phyloP scores from a whole-genome alignment of 2,113 vertebrate genomes.

The Origma solitaria region DNA sequence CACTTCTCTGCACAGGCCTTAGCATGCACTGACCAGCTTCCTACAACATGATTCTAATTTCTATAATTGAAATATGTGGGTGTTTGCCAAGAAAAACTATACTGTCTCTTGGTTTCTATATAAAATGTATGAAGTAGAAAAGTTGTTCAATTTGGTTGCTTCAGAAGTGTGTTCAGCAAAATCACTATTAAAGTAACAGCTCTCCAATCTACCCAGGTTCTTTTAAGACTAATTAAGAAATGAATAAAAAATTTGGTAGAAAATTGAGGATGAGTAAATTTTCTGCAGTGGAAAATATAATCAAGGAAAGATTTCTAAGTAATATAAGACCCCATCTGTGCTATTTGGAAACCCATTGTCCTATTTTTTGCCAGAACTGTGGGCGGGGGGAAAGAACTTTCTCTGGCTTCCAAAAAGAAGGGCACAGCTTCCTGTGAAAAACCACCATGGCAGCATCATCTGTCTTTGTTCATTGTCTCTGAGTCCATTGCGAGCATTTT shows the following conservation, averaged over 20 bases:
- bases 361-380: neutral
- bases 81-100: neutral
- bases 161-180: neutral
- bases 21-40: neutral
- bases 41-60: neutral
- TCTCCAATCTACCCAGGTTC: neutral
- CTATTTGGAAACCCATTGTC: neutral
- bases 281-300: neutral
- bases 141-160: neutral
- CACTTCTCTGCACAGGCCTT: neutral
- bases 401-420: neutral
- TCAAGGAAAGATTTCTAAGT: neutral
- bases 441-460: rapidly evolving
- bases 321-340: neutral
- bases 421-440: neutral
- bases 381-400: rapidly evolving
- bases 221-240: neutral
- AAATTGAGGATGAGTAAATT: neutral
- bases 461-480: neutral
- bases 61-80: neutral
- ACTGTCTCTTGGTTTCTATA: neutral
- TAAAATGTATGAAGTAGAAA: neutral
- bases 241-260: neutral
- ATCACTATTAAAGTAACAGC: neutral
- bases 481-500: neutral